A percentile compares a stretch with the other conserved stretches of the same genome.
phyloP scores from a whole-genome alignment of 1,140 invertebrate species.

The Bombus sibiricus region DNA sequence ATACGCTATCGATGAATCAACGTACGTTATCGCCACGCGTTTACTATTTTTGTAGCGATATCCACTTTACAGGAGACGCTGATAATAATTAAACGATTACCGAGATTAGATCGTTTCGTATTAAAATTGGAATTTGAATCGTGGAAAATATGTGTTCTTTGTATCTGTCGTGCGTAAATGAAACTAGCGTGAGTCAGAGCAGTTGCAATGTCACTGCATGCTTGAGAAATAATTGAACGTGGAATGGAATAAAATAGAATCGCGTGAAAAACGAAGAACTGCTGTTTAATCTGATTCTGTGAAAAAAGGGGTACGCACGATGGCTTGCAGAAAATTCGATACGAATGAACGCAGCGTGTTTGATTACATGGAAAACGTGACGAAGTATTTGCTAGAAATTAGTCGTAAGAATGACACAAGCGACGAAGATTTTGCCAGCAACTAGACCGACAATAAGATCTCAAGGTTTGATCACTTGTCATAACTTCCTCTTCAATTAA shows the following conservation, averaged over 20 bases:
- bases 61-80: too few species aligned
- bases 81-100: background rate
- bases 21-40: background rate
- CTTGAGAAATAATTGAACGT: background rate
- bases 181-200: background rate
- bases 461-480: too few species aligned
- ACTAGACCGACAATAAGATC: too few species aligned
- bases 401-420: too few species aligned
- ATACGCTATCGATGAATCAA: conserved; percentile 4
- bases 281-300: background rate
- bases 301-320: background rate
- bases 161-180: background rate
- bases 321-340: background rate
- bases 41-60: background rate
- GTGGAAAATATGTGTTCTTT: background rate
- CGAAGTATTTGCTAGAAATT: background rate
- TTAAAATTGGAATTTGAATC: background rate
- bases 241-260: background rate
- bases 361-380: background rate
- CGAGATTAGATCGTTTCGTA: background rate
- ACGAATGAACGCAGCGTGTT: background rate
- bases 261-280: background rate
- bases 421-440: too few species aligned
- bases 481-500: too few species aligned
- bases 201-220: background rate